Percentiles rank a stretch among this genome's conserved stretches.
Evolutionary conservation across 92 coral and sea anemone genomes (phyloP).

Genomic region (Heteractis magnifica): DNA sequence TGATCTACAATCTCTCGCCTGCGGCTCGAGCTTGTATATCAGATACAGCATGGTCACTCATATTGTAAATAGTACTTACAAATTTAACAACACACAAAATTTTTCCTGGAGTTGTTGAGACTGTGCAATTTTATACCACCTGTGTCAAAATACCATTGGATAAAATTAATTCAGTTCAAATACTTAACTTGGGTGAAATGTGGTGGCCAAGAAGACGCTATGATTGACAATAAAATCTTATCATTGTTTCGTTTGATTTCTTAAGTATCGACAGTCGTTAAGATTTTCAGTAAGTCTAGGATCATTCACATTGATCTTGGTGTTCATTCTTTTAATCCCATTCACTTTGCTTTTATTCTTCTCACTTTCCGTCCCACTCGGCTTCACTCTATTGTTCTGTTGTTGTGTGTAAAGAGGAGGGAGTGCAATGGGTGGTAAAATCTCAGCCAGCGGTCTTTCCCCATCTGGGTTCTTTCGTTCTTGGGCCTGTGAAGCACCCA

Average conservation of each 20-base stretch:
- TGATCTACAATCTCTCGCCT: no score
- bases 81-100: no score
- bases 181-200: no score
- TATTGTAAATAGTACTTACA: no score
- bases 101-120: no score
- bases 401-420: constrained; percentile 32
- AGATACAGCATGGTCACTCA: no score
- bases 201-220: no score
- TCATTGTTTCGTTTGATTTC: constrained; percentile 4
- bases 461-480: neutral
- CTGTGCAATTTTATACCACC: no score
- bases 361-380: neutral
- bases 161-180: no score
- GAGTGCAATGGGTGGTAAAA: constrained; percentile 33
- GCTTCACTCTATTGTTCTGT: neutral
- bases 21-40: no score
- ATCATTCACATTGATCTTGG: neutral
- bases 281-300: constrained; percentile 15
- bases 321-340: neutral
- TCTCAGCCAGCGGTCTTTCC: constrained; percentile 31
- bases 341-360: neutral
- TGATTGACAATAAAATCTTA: neutral
- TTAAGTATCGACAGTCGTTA: constrained; percentile 33
- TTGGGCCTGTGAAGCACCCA: neutral
- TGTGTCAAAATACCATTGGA: no score